phyloP scores from a whole-genome alignment of 2,888 invertebrate species.

The Eretmocerus hayati region DNA sequence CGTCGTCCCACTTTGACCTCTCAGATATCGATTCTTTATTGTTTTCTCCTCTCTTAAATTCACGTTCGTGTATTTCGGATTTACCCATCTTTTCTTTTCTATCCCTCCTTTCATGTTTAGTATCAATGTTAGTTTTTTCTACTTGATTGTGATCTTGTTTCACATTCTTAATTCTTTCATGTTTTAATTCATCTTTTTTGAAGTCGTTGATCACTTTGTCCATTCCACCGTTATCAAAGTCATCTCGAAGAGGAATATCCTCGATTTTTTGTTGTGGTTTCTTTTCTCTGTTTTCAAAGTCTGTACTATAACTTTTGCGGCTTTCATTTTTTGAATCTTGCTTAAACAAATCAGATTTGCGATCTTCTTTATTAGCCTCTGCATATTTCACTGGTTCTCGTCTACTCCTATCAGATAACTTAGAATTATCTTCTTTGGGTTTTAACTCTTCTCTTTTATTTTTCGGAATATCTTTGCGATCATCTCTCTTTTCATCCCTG shows the following conservation, averaged over 20 bases:
- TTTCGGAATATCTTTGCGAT: constrained; percentile 22
- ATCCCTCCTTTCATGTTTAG: constrained; percentile 14
- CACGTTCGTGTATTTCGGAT: constrained; percentile 6
- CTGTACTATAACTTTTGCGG: constrained; percentile 8
- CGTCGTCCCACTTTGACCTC: constrained; percentile 4
- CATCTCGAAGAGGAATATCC: constrained; percentile 7
- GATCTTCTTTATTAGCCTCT: constrained; percentile 13
- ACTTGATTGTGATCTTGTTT: constrained; percentile 19
- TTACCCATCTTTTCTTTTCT: constrained; percentile 2
- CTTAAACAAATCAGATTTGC: constrained; percentile 7
- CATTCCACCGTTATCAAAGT: constrained; percentile 1
- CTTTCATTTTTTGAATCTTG: constrained; percentile 11
- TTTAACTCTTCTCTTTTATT: constrained; percentile 7
- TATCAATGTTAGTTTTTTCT: constrained; percentile 12
- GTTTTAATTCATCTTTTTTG: constrained; percentile 19
- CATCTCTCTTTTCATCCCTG: constrained; percentile 22
- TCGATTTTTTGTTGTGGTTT: constrained; percentile 8
- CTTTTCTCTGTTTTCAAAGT: constrained; percentile 16
- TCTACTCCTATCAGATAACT: background rate
- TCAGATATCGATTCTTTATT: no score
- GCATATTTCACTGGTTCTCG: constrained; percentile 8
- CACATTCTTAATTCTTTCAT: constrained; percentile 10
- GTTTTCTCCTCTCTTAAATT: constrained; percentile 4
- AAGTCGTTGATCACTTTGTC: constrained; percentile 2
- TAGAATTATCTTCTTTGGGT: background rate